These are phyloP conservation scores for Monoplex corrugatus DNA, from an alignment of 2,888 invertebrate species.

Conservation along the genomic window DNA sequence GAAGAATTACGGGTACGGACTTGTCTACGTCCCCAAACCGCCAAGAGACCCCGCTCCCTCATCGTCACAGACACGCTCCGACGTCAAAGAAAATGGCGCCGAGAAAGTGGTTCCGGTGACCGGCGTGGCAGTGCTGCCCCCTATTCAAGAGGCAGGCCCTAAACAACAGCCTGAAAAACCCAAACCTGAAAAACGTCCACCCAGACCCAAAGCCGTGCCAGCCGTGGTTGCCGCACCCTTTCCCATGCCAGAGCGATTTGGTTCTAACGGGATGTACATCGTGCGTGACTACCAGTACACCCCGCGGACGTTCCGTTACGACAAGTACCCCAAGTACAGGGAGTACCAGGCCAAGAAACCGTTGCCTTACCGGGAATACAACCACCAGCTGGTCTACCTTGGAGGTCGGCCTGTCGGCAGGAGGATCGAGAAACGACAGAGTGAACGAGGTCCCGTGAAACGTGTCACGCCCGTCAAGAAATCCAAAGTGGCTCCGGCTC, in stretches of 20 bases:
- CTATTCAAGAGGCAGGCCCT: neutral
- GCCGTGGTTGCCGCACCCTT: neutral
- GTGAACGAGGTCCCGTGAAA: neutral
- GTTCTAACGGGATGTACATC: neutral
- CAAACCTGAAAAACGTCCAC: neutral
- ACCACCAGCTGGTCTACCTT: neutral
- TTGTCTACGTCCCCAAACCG: neutral
- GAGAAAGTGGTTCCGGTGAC: neutral
- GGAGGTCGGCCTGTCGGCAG: neutral
- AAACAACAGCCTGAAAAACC: too few species aligned
- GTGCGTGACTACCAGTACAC: slow-evolving; percentile 1
- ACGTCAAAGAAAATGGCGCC: neutral
- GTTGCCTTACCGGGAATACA: neutral
- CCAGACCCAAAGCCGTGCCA: neutral
- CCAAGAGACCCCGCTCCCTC: neutral
- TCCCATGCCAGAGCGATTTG: neutral
- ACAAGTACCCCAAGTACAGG: neutral
- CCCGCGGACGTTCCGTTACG: neutral
- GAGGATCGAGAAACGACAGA: neutral
- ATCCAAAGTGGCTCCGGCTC: neutral
- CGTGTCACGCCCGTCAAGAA: neutral
- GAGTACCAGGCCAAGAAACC: neutral
- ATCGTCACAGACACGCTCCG: neutral
- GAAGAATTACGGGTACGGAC: neutral
- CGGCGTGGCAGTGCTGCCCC: slow-evolving; percentile 19